Percentiles rank a stretch among this genome's conserved stretches.
Conservation (phyloP, 37 sponge, comb jelly and placozoan genomes). For the Cladorhizidae sp. region DNA sequence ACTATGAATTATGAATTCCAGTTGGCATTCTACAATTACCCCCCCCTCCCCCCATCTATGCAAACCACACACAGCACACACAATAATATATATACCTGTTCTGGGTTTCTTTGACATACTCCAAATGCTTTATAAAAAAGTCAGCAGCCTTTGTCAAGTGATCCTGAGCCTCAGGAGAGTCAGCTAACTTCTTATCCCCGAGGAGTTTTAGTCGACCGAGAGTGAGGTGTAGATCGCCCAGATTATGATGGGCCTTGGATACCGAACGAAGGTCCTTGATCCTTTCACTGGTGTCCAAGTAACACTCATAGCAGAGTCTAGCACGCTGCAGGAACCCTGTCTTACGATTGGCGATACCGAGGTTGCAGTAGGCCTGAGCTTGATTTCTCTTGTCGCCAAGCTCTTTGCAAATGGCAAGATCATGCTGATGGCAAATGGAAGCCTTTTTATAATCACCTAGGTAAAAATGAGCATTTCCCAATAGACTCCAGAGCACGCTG, state of each 20-base stretch:
- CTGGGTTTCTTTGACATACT: slow-evolving; percentile 52
- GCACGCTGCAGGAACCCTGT: slow-evolving; percentile 70
- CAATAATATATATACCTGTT: slow-evolving; percentile 46
- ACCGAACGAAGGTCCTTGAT: slow-evolving; percentile 54
- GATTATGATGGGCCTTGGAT: slow-evolving; percentile 83
- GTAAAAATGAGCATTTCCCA: slow-evolving; percentile 86
- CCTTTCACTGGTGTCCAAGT: slow-evolving; percentile 68
- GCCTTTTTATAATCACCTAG: slow-evolving; percentile 75
- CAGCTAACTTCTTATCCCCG: slow-evolving; percentile 23
- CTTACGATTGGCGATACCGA: slow-evolving; percentile 79
- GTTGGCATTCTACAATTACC: too few relatives aligned
- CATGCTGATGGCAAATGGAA: slow-evolving; percentile 76
- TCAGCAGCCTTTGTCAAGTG: slow-evolving; percentile 68
- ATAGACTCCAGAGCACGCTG: slow-evolving; percentile 86
- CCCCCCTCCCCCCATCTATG: too few relatives aligned
- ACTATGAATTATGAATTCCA: too few relatives aligned
- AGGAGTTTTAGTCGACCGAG: slow-evolving; percentile 67
- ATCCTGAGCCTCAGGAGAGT: slow-evolving; percentile 56
- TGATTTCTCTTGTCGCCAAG: slow-evolving; percentile 73
- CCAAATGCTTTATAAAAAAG: slow-evolving; percentile 70
- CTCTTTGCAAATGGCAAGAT: slow-evolving; percentile 76
- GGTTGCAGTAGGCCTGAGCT: slow-evolving; percentile 86
- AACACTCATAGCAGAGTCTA: slow-evolving; percentile 72
- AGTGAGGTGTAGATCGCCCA: slow-evolving; percentile 82
- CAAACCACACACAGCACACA: too few relatives aligned